These are phyloP conservation scores for Astreopora myriophthalma DNA, from an alignment of 64 coral and sea anemone species.

Conservation along the genomic window DNA sequence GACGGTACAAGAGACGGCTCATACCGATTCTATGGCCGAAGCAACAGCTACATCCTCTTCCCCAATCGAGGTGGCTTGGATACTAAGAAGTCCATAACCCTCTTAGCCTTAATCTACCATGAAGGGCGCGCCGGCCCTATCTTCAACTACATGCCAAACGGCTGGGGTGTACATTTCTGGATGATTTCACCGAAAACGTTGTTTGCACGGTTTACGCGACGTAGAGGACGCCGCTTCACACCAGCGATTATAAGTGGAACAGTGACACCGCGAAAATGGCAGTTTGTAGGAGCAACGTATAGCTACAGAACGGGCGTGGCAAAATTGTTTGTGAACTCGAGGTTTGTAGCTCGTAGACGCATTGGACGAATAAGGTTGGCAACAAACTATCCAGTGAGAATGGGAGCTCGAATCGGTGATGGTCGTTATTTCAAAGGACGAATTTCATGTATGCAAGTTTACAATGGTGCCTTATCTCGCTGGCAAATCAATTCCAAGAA, in stretches of 20 bases:
- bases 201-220: slow-evolving; percentile 55
- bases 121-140: slow-evolving; percentile 59
- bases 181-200: slow-evolving; percentile 58
- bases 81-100: slow-evolving; percentile 59
- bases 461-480: slow-evolving; percentile 57
- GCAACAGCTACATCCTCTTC: slow-evolving; percentile 61
- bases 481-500: slow-evolving; percentile 53
- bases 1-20: slow-evolving; percentile 64
- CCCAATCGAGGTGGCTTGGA: slow-evolving; percentile 71
- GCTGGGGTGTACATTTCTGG: slow-evolving; percentile 69
- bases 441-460: slow-evolving; percentile 73
- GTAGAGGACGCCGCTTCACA: background rate
- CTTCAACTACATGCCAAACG: slow-evolving; percentile 47
- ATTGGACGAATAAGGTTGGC: slow-evolving; percentile 41
- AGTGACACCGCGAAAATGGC: slow-evolving; percentile 48
- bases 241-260: slow-evolving; percentile 6
- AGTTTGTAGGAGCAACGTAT: slow-evolving; percentile 63
- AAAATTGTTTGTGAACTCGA: slow-evolving; percentile 41
- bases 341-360: slow-evolving; percentile 2
- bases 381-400: slow-evolving; percentile 26
- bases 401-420: slow-evolving; percentile 40
- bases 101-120: slow-evolving; percentile 72
- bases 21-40: slow-evolving; percentile 49
- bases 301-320: slow-evolving; percentile 33
- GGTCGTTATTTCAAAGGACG: slow-evolving; percentile 36